These are phyloP conservation scores for Clanis bilineata DNA, from an alignment of 2,888 invertebrate species.

Conservation along the genomic window DNA sequence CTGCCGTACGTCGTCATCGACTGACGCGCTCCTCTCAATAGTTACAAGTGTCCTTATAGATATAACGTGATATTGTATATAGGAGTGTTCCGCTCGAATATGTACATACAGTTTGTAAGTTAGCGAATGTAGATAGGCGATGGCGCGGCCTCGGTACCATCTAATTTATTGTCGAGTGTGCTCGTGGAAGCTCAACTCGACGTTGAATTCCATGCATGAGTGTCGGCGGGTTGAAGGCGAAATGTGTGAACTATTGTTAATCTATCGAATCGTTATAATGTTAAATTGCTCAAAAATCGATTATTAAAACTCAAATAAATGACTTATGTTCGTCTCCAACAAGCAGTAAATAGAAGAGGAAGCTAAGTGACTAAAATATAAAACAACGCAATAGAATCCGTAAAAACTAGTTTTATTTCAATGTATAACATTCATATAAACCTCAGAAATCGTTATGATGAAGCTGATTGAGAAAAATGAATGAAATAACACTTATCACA, in stretches of 20 bases:
- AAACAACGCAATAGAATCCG: too few relatives aligned
- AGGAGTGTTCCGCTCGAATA: constrained; percentile 50
- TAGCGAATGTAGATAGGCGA: constrained; percentile 49
- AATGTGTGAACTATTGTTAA: not conserved
- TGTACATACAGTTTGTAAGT: constrained; percentile 50
- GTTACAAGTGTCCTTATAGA: constrained; percentile 78
- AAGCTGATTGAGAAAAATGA: too few relatives aligned
- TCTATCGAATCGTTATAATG: too few relatives aligned
- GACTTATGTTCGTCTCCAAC: not conserved
- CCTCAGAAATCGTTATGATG: too few relatives aligned
- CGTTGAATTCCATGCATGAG: not conserved
- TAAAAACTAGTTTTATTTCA: too few relatives aligned
- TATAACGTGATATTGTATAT: constrained; percentile 50
- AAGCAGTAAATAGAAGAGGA: too few relatives aligned
- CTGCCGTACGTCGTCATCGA: constrained; percentile 98
- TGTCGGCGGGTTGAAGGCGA: not conserved
- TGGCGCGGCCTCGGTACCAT: constrained; percentile 15
- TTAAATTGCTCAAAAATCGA: not conserved
- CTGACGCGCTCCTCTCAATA: constrained; percentile 72
- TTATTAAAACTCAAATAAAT: too few relatives aligned
- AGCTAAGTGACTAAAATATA: too few relatives aligned
- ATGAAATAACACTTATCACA: too few relatives aligned
- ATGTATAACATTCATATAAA: too few relatives aligned
- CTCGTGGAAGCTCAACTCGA: not conserved
- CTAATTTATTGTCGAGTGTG: not conserved